These are phyloP conservation scores for Tinamus major DNA, from an alignment of 2,797 vertebrate genomes.

Conservation along the genomic window DNA sequence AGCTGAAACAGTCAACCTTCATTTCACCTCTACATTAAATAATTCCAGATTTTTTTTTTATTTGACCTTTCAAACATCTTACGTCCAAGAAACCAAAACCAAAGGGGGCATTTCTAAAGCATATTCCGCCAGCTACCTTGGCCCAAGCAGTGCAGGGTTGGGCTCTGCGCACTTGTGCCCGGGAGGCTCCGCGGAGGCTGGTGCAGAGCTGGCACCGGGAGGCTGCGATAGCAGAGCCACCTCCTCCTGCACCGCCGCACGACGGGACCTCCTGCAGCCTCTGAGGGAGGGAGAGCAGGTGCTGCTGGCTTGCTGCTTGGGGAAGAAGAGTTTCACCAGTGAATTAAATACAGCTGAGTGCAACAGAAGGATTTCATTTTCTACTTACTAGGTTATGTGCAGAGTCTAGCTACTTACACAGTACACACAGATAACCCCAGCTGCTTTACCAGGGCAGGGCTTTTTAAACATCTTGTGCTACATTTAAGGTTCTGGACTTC, in stretches of 20 bases:
- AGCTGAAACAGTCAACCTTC: constrained; percentile 80
- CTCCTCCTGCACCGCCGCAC: constrained; percentile 13
- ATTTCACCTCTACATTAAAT: constrained; percentile 79
- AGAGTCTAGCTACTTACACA: background rate
- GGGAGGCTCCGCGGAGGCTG: constrained; percentile 15
- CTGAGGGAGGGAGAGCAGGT: constrained; percentile 12
- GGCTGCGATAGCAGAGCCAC: background rate
- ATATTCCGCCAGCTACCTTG: background rate
- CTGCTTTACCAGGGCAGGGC: background rate
- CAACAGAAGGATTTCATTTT: background rate
- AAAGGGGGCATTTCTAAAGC: constrained; percentile 22
- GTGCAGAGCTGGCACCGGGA: constrained; percentile 38
- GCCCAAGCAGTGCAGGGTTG: constrained; percentile 6
- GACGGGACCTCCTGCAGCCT: background rate
- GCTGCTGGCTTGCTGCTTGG: background rate
- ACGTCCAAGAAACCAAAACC: constrained; percentile 31
- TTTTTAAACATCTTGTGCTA: background rate
- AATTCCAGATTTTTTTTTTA: constrained; percentile 69
- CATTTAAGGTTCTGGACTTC: background rate
- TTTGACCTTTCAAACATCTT: constrained; percentile 75
- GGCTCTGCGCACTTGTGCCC: constrained; percentile 23
- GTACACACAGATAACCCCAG: background rate
- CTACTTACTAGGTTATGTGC: background rate
- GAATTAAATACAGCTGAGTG: background rate
- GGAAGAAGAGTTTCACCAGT: background rate